Evolutionary conservation across 1,140 invertebrate genomes (phyloP), one percentile per base, ranked within the genome.

Genomic region (Diuraphis noxia): DNA sequence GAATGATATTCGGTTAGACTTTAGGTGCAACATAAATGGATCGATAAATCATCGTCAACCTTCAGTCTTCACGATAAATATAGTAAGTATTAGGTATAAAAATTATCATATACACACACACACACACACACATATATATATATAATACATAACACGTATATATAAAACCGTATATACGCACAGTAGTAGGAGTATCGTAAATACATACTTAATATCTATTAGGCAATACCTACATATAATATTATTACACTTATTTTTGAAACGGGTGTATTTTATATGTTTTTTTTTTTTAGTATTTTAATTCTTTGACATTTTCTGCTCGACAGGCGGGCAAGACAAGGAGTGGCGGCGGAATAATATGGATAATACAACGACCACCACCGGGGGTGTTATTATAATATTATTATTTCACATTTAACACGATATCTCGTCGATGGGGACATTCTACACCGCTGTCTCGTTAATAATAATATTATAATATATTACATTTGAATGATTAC

Each of bases 171-270:
- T 63, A 63, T 63, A 17, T n/a, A n/a, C n/a, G n/a, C 30, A 63
- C 56, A 17, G 56, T 72, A 72, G 56, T 72, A n/a, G n/a, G 30
- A 6, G 34, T 72, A 72, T 72, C 56, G 56, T 72, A 34, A 72
- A 72, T 72, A n/a, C 56, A 17, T 72, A 72, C 56, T 72, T 72
- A 72, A 72, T 72, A 72, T 72, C n/a, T 72, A 72, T 72, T n/a
- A n/a, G n/a, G n/a, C n/a, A 72, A 72, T 56, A 30, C 30, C 30
- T 56, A 56, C n/a, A 63, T 63, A 30, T 10, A n/a, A n/a, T n/a
- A 13, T n/a, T n/a, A n/a, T n/a, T n/a, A n/a, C n/a, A n/a, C 56
- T n/a, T 17, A n/a, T 6, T 13, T n/a, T 72, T 34, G n/a, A 72
- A 72, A n/a, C 30, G 30, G n/a, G 56, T 72, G 34, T 72, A 72